A percentile compares a stretch with the other conserved stretches of the same genome.
Evolutionary conservation across 2,797 vertebrate species (phyloP).

Genomic region (Manis crassicaudata): DNA sequence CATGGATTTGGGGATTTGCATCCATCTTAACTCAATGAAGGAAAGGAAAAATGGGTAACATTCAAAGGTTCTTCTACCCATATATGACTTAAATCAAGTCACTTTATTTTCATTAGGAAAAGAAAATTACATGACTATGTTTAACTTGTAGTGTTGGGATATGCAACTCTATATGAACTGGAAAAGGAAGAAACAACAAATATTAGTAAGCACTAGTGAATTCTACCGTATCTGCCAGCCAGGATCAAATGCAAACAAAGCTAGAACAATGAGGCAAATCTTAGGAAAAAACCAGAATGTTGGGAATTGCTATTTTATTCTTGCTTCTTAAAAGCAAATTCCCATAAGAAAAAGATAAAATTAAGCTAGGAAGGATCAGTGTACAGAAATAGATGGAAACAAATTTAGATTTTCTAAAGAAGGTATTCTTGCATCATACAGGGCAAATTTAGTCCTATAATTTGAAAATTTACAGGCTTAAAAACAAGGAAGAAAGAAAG

Average conservation of each 20-base stretch:
- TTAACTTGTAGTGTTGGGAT: neutral
- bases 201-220: neutral
- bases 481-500: neutral
- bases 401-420: constrained; percentile 25
- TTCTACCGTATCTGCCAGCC: neutral
- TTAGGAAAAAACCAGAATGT: neutral
- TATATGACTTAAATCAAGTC: neutral
- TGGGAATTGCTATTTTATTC: neutral
- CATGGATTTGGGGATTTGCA: neutral
- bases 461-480: neutral
- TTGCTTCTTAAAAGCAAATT: constrained; percentile 3
- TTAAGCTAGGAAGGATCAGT: neutral
- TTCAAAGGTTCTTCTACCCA: neutral
- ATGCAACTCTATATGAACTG: neutral
- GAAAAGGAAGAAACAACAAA: neutral
- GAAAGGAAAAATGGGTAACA: neutral
- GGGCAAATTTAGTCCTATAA: neutral
- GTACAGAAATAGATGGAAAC: neutral
- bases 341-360: neutral
- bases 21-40: neutral
- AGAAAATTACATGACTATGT: neutral
- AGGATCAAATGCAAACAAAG: neutral
- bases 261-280: neutral
- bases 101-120: neutral
- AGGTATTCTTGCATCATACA: neutral